phyloP scores from a whole-genome alignment of 1,140 invertebrate species.

The Halictus rubicundus region DNA sequence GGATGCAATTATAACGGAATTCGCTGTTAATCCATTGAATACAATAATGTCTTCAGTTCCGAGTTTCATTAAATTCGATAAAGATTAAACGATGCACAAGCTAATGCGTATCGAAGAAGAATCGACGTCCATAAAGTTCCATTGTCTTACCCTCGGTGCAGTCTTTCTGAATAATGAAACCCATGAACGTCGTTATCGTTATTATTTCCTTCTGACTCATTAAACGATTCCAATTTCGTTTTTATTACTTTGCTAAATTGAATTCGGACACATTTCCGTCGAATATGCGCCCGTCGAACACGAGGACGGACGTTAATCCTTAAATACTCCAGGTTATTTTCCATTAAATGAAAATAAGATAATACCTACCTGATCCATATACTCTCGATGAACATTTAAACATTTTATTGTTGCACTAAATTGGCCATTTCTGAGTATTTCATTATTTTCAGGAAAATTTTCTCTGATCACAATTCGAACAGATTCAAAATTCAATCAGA shows the following conservation, averaged over 20 bases:
- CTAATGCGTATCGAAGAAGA: constrained; percentile 22
- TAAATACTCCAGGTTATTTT: no score
- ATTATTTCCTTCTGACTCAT: constrained; percentile 11
- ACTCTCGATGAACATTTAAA: no score
- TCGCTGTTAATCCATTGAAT: neutral
- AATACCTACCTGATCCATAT: no score
- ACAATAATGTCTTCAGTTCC: neutral
- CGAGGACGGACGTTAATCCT: no score
- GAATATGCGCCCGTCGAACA: neutral
- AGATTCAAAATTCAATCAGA: no score
- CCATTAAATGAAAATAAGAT: no score
- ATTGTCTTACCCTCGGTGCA: constrained; percentile 17
- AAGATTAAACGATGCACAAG: constrained; percentile 38
- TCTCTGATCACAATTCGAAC: no score
- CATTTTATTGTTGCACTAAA: no score
- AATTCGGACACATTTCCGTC: neutral
- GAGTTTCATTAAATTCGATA: constrained; percentile 5
- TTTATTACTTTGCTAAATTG: neutral
- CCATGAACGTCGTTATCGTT: constrained; percentile 10
- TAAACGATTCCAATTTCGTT: constrained; percentile 29
- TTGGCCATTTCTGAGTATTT: no score
- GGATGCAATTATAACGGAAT: no score
- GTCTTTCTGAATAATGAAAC: constrained; percentile 3
- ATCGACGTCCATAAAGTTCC: constrained; percentile 36
- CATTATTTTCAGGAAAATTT: no score